phyloP scores from a whole-genome alignment of 2,797 vertebrate genomes.

The Molossus alvarezi region DNA sequence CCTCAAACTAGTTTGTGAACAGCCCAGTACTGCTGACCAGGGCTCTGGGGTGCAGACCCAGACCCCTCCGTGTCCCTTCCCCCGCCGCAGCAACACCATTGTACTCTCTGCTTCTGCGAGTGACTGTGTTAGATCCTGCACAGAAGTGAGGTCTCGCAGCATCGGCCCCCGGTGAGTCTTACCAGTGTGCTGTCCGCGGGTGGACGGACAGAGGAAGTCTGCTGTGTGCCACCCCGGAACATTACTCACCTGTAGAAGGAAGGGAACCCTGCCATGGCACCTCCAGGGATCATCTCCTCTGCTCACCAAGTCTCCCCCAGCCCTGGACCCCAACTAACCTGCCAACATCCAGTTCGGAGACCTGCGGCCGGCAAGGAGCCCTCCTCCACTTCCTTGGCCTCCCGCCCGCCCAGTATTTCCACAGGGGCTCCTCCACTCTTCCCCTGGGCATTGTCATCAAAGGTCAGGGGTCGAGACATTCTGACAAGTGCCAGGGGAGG shows the following conservation, averaged over 20 bases:
- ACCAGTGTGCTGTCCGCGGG: rapidly evolving
- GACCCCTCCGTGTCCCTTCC: not conserved
- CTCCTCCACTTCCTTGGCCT: not conserved
- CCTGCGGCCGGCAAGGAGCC: not conserved
- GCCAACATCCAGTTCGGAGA: not conserved
- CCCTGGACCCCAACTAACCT: not conserved
- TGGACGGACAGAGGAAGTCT: rapidly evolving
- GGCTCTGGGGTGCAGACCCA: not conserved
- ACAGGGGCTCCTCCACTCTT: not conserved
- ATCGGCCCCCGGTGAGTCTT: no score
- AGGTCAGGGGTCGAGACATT: rapidly evolving
- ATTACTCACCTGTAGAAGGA: rapidly evolving
- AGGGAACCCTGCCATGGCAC: no score
- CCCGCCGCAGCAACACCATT: not conserved
- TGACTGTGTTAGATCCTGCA: rapidly evolving
- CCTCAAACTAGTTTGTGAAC: not conserved
- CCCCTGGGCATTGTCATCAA: rapidly evolving
- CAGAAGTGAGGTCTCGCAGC: rapidly evolving
- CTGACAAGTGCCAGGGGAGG: not conserved
- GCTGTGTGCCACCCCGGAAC: rapidly evolving
- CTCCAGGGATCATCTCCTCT: rapidly evolving
- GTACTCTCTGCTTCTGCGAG: rapidly evolving
- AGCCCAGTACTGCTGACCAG: not conserved
- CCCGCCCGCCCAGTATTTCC: rapidly evolving
- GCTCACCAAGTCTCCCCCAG: rapidly evolving